Evolutionary conservation across 2,888 invertebrate species (phyloP).

Genomic region (Callyntrura guangdongensis): DNA sequence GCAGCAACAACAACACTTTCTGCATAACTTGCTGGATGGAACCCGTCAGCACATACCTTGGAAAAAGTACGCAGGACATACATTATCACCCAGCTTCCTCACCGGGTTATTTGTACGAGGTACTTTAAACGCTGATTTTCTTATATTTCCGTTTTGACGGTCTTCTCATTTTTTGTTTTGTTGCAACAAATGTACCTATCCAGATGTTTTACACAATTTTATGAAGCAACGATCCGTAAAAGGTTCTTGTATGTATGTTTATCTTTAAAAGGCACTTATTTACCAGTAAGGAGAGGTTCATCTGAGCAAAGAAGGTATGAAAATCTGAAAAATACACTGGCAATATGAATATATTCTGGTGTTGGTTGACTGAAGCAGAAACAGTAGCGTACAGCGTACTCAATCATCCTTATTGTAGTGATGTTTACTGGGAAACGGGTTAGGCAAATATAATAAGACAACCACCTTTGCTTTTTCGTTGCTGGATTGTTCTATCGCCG

Average conservation of each 20-base stretch:
- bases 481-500: neutral
- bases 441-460: constrained; percentile 16
- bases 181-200: no score
- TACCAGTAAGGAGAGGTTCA: neutral
- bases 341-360: neutral
- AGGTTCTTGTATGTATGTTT: neutral
- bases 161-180: no score
- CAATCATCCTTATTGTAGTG: neutral
- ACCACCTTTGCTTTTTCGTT: neutral
- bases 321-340: neutral
- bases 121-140: constrained; percentile 18
- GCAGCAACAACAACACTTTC: neutral
- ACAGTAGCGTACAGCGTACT: constrained; percentile 24
- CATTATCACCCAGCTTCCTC: neutral
- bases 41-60: constrained; percentile 5
- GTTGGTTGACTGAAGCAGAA: neutral
- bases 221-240: neutral
- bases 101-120: constrained; percentile 20
- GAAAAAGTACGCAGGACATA: constrained; percentile 2
- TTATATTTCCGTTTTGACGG: neutral
- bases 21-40: neutral
- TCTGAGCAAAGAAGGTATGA: neutral
- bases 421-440: neutral
- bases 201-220: no score
- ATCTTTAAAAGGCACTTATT: neutral